Evolutionary conservation across 2,113 vertebrate species (phyloP).

Genomic region (Bucco capensis): DNA sequence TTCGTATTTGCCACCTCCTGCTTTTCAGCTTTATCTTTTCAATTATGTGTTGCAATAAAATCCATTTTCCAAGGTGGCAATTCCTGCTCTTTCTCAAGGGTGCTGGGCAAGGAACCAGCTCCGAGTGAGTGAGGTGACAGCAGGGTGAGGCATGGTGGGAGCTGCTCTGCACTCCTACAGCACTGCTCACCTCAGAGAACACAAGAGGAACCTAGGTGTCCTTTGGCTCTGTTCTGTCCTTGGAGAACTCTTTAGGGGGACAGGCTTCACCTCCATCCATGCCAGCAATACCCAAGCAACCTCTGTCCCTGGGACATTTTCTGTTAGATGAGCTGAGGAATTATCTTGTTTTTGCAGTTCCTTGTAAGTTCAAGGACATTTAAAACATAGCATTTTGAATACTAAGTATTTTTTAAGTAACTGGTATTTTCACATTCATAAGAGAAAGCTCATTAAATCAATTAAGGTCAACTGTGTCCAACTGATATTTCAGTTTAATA

Average conservation of each 20-base stretch:
- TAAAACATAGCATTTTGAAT: neutral
- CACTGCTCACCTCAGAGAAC: neutral
- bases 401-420: neutral
- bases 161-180: neutral
- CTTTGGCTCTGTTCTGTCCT: neutral
- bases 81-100: neutral
- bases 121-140: neutral
- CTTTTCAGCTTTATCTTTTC: conserved; percentile 47
- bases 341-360: neutral
- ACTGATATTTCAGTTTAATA: conserved; percentile 11
- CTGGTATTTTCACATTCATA: neutral
- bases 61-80: neutral
- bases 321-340: neutral
- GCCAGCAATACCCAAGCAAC: neutral
- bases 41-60: conserved; percentile 31
- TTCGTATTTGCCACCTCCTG: neutral
- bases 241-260: neutral
- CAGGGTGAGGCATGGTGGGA: neutral
- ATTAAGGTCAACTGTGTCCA: neutral
- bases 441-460: conserved; percentile 15
- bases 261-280: neutral
- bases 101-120: neutral
- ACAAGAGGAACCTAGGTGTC: neutral
- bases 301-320: neutral
- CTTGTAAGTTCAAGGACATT: neutral